phyloP scores from a whole-genome alignment of 2,113 vertebrate genomes.

The Macaca mulatta region DNA sequence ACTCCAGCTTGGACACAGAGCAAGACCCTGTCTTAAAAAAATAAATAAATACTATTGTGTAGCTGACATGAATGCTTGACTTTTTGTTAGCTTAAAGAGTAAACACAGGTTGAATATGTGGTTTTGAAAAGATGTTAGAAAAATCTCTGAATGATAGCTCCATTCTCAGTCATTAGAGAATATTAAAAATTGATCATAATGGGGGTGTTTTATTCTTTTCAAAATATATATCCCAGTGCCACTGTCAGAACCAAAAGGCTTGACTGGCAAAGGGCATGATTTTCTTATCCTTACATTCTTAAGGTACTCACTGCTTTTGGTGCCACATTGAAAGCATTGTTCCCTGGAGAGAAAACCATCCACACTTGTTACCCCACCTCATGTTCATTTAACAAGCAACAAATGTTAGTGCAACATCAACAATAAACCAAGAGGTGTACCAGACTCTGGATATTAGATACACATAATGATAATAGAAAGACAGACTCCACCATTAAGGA shows the following conservation, averaged over 20 bases:
- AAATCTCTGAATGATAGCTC: not conserved
- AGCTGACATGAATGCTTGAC: not conserved
- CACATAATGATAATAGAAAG: not conserved
- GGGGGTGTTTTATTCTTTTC: not conserved
- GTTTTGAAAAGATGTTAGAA: not conserved
- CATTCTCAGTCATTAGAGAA: not conserved
- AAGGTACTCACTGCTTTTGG: not conserved
- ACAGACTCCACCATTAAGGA: not conserved
- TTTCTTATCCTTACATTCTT: not conserved
- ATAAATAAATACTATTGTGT: not conserved
- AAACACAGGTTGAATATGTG: not conserved
- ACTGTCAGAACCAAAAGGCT: not conserved
- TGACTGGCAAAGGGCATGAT: not conserved
- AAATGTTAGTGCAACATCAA: not conserved
- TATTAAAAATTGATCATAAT: not conserved
- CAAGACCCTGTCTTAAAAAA: too few species aligned
- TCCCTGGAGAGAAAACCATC: not conserved
- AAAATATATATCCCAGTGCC: not conserved
- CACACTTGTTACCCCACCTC: not conserved
- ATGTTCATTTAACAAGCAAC: not conserved
- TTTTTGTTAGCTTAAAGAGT: not conserved
- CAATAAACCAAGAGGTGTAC: not conserved
- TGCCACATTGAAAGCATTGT: not conserved
- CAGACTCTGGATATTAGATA: not conserved
- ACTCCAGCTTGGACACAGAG: too few species aligned